A percentile compares a stretch with the other conserved stretches of the same genome.
phyloP scores from a whole-genome alignment of 2,797 vertebrate species.

The Macropodus opercularis region DNA sequence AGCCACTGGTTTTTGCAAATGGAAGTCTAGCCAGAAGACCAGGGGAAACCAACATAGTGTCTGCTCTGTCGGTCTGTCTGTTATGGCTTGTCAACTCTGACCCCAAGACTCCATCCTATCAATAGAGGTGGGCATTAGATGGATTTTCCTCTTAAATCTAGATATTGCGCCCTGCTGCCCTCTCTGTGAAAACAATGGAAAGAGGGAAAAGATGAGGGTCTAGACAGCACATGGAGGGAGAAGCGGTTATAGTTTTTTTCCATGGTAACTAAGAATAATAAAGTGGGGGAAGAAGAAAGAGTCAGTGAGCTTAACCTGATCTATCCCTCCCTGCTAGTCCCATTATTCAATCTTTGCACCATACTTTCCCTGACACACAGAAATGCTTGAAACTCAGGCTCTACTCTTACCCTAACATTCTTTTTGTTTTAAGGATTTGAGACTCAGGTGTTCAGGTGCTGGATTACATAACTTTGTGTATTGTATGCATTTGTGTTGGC shows the following conservation, averaged over 20 bases:
- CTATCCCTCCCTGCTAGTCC: conserved; percentile 32
- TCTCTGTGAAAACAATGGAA: conserved; percentile 45
- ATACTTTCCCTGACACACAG: conserved; percentile 19
- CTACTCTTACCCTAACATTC: not conserved
- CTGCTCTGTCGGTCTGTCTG: conserved; percentile 41
- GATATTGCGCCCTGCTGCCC: conserved; percentile 42
- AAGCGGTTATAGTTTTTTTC: conserved; percentile 58
- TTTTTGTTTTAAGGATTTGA: conserved; percentile 13
- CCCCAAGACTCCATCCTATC: conserved; percentile 29
- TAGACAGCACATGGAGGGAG: conserved; percentile 4
- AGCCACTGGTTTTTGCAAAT: conserved; percentile 66
- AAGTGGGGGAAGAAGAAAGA: conserved; percentile 39
- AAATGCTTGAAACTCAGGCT: conserved; percentile 12
- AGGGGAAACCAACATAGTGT: conserved; percentile 46
- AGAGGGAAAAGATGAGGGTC: too few species aligned
- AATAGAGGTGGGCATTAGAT: conserved; percentile 26
- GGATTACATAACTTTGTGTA: conserved; percentile 4
- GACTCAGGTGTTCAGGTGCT: conserved; percentile 22
- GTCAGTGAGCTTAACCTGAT: conserved; percentile 57
- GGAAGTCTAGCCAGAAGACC: conserved; percentile 61
- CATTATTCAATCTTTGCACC: conserved; percentile 35
- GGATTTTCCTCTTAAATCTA: conserved; percentile 43
- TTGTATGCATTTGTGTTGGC: conserved; percentile 10
- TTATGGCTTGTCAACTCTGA: conserved; percentile 43
- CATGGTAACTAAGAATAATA: conserved; percentile 71